Evolutionary conservation across 2,797 vertebrate species (phyloP).

Genomic region (Amblyopsis hoosieri): DNA sequence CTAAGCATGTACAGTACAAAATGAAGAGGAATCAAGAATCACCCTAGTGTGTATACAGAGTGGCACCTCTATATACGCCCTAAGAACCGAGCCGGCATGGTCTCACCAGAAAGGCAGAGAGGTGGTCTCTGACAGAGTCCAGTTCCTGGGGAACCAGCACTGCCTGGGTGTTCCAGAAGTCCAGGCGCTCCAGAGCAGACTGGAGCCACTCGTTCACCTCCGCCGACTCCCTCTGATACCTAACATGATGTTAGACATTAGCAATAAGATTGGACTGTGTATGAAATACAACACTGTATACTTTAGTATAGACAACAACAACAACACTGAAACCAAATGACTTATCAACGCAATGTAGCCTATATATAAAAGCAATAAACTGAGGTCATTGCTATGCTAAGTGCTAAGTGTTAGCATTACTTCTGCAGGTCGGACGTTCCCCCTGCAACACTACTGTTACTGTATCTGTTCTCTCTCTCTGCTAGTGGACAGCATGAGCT

Average conservation of each 20-base stretch:
- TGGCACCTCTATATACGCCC: not conserved
- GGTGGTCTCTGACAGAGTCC: constrained; percentile 90
- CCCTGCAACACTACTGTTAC: too few species aligned
- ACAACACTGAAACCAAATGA: not conserved
- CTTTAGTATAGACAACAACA: not conserved
- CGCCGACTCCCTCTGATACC: constrained; percentile 89
- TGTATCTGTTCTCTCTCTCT: not conserved
- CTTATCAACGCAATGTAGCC: too few species aligned
- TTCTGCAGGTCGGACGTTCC: too few species aligned
- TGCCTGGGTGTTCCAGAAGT: constrained; percentile 95
- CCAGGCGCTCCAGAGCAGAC: constrained; percentile 87
- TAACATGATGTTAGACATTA: constrained; percentile 40
- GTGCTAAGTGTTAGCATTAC: too few species aligned
- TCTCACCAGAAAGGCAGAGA: constrained; percentile 91
- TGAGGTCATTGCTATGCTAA: too few species aligned
- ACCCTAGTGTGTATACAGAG: too few species aligned
- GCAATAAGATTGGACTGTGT: too few species aligned
- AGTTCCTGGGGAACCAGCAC: constrained; percentile 93
- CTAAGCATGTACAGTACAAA: too few species aligned
- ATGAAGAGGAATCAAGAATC: too few species aligned
- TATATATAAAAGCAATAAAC: too few species aligned
- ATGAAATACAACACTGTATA: not conserved
- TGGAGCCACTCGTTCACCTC: constrained; percentile 90
- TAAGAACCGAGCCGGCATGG: not conserved
- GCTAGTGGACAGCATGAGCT: not conserved